Evolutionary conservation across 2,888 invertebrate genomes (phyloP), one percentile per base, ranked within the genome.

Genomic region (Scaptomyza tumidula): DNA sequence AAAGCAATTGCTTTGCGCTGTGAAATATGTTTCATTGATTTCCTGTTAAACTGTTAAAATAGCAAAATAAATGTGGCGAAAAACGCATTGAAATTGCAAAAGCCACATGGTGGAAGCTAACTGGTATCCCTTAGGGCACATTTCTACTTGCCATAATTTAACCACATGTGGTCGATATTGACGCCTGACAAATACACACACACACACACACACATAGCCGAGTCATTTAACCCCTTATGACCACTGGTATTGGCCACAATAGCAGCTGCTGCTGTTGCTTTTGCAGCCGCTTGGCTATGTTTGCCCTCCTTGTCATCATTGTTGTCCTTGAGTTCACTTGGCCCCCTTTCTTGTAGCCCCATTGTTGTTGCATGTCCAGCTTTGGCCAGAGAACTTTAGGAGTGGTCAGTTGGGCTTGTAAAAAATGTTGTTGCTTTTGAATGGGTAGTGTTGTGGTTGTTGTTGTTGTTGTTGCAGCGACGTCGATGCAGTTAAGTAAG

Each of bases 121-220:
- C 19, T 10, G 53, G 31, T 46, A 50, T 49, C 59, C 46, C 50
- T 37, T 49, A 31, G 53, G 45, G 44, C 39, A 43, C 71, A 66
- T 58, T 76, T 52, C 53, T 64, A 58, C 52, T 62, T 46, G 71
- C 88, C 81, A 85, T 88, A 86, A 85, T 75, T 88, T 85, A 88
- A 84, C 84, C 84, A 71, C 88, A 85, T 88, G 87, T 86, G 89
- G 85, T 86, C 79, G 79, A 81, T 88, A 85, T 84, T 75, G 85
- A 53, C 61, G 70, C 61, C 44, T 52, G 43, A 56, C 56, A 56
- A 54, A 64, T 44, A 63, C 50, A 46, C 31, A 46, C 46, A 45
- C 27, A 54, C 60, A 43, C 19, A 44, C 29, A 45, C 53, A 41
- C 43, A 45, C 27, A 44, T 55, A 45, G 45, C 44, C 66, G 61